Base-by-base conservation (phyloP, 2,797 vertebrate species). In the Yasuhikotakia modesta region DNA sequence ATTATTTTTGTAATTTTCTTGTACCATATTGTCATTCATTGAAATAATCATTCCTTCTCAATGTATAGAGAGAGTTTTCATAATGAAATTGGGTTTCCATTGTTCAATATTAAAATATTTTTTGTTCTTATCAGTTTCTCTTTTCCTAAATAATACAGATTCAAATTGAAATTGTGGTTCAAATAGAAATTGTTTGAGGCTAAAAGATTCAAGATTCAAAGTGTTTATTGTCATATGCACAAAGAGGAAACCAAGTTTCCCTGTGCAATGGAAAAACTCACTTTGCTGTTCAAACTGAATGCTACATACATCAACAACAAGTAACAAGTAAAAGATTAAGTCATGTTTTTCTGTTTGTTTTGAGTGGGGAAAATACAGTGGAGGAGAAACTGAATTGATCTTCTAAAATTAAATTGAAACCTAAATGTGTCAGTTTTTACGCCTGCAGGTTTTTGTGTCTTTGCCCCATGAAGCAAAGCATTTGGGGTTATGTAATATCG, bases 1-100 rank as follows among this genome's bases (percentile, higher is more conserved):
- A 95, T 95, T 98, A 95, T 95, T 95, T 98, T 98, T 98, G 94
- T 98, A 98, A 95, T 93, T 93, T 82, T 94, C 93, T 95, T 95
- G 90, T 94, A 94, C 90, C 91, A 92, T 90, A 83, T 84, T 83
- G 82, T 91, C 83, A 88, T 85, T 90, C 58, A 86, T 84, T 81
- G 78, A 77, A 92, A 92, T 91, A 92, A 92, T 91, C 94, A 92
- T 96, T 92, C 90, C 91, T 92, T 93, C 89, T 91, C 90, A 90
- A 74, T 92, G 79, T 85, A 78, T 83, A 76, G 74, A 76, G 70
- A 78, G 70, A 81, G 65, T 83, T 82, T 84, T 83, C 76, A 70
- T 82, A 64, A 83, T 83, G 35, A 72, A 50, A 70, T 67, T 58
- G 81, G 63, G 22, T 83, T 82, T 73, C 39, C 63, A 71, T 84